Base-by-base conservation (phyloP, 1,140 invertebrate species). In the Cotesia chilonis region DNA sequence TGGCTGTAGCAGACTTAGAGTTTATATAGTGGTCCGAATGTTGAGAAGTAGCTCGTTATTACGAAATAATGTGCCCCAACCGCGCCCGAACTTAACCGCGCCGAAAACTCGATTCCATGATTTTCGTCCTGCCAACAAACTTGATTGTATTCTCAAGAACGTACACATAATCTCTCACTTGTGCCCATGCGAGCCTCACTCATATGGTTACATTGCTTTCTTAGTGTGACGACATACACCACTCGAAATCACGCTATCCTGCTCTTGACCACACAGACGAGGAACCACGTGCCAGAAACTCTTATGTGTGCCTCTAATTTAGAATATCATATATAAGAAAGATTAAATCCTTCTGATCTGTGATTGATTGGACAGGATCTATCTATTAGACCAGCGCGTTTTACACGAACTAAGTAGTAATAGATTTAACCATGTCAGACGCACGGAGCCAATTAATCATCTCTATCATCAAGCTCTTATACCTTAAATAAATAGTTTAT, bases 11-110 rank as follows among this genome's bases (percentile, higher is more conserved):
- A 65, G 20, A 35, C 17, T 41, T 57, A 38, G 70, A 52, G 41
- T 63, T 71, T 71, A 65, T 71, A 71, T 71, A 71, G 35, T 64
- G 61, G 6, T 7, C 12, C 38, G 51, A 71, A 57, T 71, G 70
- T 65, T 28, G 60, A 55, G 61, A 63, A 71, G 70, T 71, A 20
- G 70, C 10, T 68, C 66, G 51, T 68, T 68, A 68, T 68, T 71
- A 65, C 70, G 70, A 47, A 65, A 71, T 28, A 63, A 38, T n/a
- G 60, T 47, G 41, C 10, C 12, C 60, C 60, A 55, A 68, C 66
- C 66, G 66, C 66, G 66, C 66, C 66, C 66, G 66, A 10, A 38
- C 59, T 20, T 7, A 35, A 67, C 60, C 35, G 10, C 6, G 37
- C 66, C 66, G 51, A 68, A 68, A 68, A 68, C 66, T 54, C 47